Base-by-base conservation (phyloP, 2,888 invertebrate species). In the Acronicta leporina region DNA sequence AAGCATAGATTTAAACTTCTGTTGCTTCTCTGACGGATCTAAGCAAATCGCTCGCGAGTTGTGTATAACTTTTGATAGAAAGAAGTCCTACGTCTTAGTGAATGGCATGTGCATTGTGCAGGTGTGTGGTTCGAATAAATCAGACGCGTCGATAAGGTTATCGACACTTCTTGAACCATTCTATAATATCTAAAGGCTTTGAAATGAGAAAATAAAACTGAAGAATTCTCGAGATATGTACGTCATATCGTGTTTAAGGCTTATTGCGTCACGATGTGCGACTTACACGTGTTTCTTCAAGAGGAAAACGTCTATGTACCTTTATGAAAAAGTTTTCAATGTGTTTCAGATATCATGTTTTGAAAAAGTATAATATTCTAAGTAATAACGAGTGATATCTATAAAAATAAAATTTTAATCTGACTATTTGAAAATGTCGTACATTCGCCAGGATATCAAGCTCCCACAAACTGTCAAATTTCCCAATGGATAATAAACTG, bases 71-170 rank as follows among this genome's bases (percentile, higher is more conserved):
- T 86, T 80, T 84, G 85, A 87, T 85, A 80, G 83, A 83, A 79
- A 84, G 80, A 68, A 73, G 16, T 59, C 59, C 35, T 75, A 80
- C 69, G 75, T 82, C 69, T 66, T 53, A 67, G 65, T 78, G 87
- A 89, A 87, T 87, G 79, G 80, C 80, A 82, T 87, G 81, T 85
- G 73, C 86, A 91, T 81, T 87, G 81, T 85, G 73, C 86, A 91
- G 87, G 87, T 87, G 85, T 79, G 76, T 59, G 73, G 68, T 72
- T 77, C 75, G 71, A 78, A 87, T 88, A 91, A 89, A 90, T 92
- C 90, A 90, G 82, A 84, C 72, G 15, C 27, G 44, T 79, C 81
- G 79, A 84, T 83, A 77, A 84, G 87, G 86, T 86, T 87, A 88
- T 87, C 81, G 87, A 88, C 87, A 77, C 67, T 64, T 47, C 66